Base-by-base conservation (phyloP, 2,888 invertebrate species). In the Elysia crispata region DNA sequence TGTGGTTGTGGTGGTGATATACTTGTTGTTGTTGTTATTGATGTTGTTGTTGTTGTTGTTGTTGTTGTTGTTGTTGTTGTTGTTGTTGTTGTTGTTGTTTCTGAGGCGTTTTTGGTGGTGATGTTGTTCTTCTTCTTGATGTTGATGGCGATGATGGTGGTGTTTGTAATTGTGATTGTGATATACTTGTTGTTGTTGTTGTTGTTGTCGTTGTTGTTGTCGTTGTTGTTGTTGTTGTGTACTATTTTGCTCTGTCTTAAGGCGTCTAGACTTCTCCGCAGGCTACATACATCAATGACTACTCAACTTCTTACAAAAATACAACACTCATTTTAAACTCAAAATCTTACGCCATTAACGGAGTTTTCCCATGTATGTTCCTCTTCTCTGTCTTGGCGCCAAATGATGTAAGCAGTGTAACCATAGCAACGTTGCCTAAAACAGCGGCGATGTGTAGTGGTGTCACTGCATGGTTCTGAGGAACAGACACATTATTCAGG, bases 361-460 rank as follows among this genome's bases (percentile, higher is more conserved):
- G 69, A 1, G 67, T 67, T 20, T 49, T 30, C 1, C 74, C 67
- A 5, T 25, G 25, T 25, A 1, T 25, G 60, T 79, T 74, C 8
- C 64, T 28, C 1, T 57, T 1, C 8, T 74, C 74, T 0, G 57
- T 28, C 28, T 75, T n/a, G 8, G 79, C 79, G 3, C n/a, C 3
- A 31, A 60, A 41, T 0, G 33, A 13, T n/a, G 50, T 8, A 54
- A 79, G 41, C 8, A 79, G 66, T 0, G 75, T 28, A 3, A 67
- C 79, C 30, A 79, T 11, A n/a, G 33, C 8, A 28, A 25, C 33
- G 23, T 57, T 28, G 13, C 75, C 74, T 23, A 41, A 41, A 5
- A 67, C 41, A 20, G 74, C 79, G 67, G 67, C 74, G 30, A 75
- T 1, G 33, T 79, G 79, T 1, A 79, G 69, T 5, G 79, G 57